phyloP scores from a whole-genome alignment of 2,888 invertebrate species.

The Agriotes lineatus region DNA sequence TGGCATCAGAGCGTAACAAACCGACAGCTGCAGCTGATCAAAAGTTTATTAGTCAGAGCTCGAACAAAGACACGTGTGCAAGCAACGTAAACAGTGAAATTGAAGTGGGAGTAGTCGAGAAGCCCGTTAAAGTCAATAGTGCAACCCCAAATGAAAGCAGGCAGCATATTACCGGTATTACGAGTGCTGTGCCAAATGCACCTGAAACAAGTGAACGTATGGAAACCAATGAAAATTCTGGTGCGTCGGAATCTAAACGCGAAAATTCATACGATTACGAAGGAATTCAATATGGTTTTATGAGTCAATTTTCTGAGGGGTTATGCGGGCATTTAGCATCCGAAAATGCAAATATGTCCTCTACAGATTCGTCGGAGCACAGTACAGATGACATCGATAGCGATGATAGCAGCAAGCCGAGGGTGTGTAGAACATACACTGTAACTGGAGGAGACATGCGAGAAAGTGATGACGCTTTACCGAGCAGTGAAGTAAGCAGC shows the following conservation, averaged over 20 bases:
- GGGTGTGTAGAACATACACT: slow-evolving; percentile 59
- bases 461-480: slow-evolving; percentile 61
- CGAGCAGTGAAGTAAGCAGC: slow-evolving; percentile 61
- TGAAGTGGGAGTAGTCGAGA: not conserved
- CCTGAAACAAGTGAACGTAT: not conserved
- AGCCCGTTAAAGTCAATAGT: not conserved
- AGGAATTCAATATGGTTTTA: slow-evolving; percentile 20
- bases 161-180: not conserved
- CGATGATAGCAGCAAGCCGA: slow-evolving; percentile 62
- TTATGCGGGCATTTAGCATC: slow-evolving; percentile 65
- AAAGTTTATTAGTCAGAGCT: slow-evolving; percentile 65
- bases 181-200: not conserved
- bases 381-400: slow-evolving; percentile 68
- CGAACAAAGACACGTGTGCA: slow-evolving; percentile 51
- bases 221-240: not conserved
- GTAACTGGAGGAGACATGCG: slow-evolving; percentile 58
- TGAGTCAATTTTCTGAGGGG: slow-evolving; percentile 35
- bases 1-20: slow-evolving; percentile 68
- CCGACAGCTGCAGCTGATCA: slow-evolving; percentile 62
- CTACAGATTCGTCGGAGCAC: slow-evolving; percentile 59
- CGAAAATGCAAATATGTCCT: slow-evolving; percentile 71
- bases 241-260: not conserved
- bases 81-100: slow-evolving; percentile 21
- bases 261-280: not conserved
- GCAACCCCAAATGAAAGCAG: not conserved